Evolutionary conservation across 2,113 vertebrate species (phyloP).

Genomic region (Amphiprion ocellaris): DNA sequence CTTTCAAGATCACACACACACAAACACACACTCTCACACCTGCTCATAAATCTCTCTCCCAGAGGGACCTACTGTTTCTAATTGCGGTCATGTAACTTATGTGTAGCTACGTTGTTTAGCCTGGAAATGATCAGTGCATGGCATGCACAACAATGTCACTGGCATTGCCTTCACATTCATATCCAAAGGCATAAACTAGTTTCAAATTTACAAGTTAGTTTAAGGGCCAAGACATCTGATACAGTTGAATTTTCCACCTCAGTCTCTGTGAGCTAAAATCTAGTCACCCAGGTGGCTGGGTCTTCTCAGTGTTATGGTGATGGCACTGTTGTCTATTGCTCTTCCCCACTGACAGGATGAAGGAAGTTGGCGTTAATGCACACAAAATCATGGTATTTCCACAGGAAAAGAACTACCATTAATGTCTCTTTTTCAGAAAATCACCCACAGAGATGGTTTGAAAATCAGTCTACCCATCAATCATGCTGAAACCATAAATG

Average conservation of each 20-base stretch:
- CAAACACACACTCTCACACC: conserved; percentile 13
- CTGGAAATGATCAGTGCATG: conserved; percentile 51
- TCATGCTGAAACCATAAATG: no score
- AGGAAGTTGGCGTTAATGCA: no score
- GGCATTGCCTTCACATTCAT: conserved; percentile 11
- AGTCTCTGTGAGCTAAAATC: neutral
- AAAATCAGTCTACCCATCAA: no score
- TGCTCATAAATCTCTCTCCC: conserved; percentile 73
- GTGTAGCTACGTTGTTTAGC: conserved; percentile 63
- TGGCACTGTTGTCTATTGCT: neutral
- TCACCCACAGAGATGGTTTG: no score
- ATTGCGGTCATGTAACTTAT: conserved; percentile 72
- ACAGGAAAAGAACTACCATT: no score
- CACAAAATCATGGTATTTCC: no score
- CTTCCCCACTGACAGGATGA: neutral
- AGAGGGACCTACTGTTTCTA: conserved; percentile 57
- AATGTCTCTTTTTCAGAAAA: no score
- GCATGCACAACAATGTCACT: conserved; percentile 33
- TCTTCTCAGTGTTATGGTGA: neutral
- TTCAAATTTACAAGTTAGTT: conserved; percentile 5
- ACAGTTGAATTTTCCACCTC: neutral
- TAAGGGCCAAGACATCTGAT: neutral
- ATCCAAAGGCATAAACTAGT: conserved; percentile 17
- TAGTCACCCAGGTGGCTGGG: neutral
- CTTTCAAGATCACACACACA: conserved; percentile 37